These are phyloP conservation scores for Sialia sialis DNA, from an alignment of 2,113 vertebrate genomes.

Conservation along the genomic window DNA sequence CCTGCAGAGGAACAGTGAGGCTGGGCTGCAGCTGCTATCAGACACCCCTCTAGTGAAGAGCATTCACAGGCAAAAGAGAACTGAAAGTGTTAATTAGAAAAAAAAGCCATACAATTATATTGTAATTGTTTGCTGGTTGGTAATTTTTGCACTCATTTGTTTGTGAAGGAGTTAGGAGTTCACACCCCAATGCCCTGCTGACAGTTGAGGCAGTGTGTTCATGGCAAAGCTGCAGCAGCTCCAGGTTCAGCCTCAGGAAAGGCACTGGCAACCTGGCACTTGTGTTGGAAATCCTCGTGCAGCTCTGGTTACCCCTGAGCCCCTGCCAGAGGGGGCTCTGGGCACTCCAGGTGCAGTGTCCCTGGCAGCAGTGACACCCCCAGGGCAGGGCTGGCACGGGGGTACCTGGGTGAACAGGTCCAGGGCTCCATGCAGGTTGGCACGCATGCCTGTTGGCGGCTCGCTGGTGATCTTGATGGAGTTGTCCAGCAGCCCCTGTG, in stretches of 20 bases:
- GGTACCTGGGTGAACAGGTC: constrained; percentile 76
- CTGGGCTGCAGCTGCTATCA: rapidly evolving
- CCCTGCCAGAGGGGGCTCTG: background rate
- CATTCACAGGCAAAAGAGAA: background rate
- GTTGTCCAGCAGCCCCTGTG: constrained; percentile 75
- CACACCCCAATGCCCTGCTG: background rate
- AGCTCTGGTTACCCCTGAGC: background rate
- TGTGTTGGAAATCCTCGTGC: rapidly evolving
- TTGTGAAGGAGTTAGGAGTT: background rate
- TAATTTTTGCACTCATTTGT: background rate
- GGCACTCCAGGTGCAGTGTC: background rate
- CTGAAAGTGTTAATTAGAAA: background rate
- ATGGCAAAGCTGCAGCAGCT: background rate
- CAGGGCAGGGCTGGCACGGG: rapidly evolving
- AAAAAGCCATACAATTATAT: background rate
- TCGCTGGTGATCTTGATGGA: constrained; percentile 79
- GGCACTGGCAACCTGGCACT: background rate
- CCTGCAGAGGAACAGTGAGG: background rate
- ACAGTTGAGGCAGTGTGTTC: background rate
- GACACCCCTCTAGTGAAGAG: background rate
- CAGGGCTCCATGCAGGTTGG: constrained; percentile 77
- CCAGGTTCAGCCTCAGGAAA: background rate
- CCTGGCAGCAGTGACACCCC: background rate
- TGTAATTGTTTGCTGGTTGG: background rate
- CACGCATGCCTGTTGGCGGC: constrained; percentile 69